Conservation (phyloP, 2,113 vertebrate species). For the Actinemys pallida region DNA sequence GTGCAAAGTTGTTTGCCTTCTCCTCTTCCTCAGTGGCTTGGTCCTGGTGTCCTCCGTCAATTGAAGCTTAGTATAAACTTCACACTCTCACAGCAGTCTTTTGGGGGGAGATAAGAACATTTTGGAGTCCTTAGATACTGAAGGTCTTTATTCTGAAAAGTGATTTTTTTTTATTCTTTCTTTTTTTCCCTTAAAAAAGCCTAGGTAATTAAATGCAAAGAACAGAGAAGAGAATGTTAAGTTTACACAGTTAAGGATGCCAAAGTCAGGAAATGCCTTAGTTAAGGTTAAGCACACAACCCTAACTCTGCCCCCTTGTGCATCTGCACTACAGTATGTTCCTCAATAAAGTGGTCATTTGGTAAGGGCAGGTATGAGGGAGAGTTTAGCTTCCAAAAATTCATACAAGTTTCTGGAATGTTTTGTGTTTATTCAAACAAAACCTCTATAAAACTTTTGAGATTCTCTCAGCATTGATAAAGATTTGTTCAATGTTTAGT, state of each 20-base stretch:
- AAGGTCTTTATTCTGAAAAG: neutral
- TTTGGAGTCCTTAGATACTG: neutral
- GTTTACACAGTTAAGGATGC: neutral
- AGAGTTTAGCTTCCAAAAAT: neutral
- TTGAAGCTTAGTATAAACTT: neutral
- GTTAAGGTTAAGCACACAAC: rapidly evolving
- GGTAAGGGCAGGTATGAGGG: neutral
- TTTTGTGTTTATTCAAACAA: neutral
- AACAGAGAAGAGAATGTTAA: neutral
- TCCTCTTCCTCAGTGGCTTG: neutral
- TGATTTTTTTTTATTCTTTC: neutral
- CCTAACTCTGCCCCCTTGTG: neutral
- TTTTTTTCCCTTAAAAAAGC: neutral
- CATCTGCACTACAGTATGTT: neutral
- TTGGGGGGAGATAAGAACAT: neutral
- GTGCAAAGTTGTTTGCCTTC: neutral
- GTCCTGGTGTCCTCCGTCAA: neutral
- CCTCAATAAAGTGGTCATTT: neutral
- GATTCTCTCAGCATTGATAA: slow-evolving; percentile 12
- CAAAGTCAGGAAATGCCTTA: neutral
- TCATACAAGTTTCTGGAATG: neutral
- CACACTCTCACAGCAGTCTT: neutral
- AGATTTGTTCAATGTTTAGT: slow-evolving; percentile 7
- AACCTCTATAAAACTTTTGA: neutral
- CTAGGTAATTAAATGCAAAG: neutral